Base-by-base conservation (phyloP, 2,797 vertebrate genomes). In the Parambassis ranga region DNA sequence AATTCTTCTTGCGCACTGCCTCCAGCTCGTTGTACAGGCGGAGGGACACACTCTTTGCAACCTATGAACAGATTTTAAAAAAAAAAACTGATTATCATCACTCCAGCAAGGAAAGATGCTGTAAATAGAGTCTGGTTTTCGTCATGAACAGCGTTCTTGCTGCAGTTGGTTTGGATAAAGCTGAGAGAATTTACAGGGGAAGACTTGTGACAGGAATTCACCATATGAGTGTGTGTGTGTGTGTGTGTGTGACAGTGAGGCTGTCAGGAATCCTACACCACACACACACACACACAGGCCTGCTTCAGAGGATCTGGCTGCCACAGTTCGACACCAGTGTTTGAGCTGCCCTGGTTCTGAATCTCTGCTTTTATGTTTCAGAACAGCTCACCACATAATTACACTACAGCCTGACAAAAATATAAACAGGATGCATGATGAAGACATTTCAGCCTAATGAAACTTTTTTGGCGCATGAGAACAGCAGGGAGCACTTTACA, bases 1-100 rank as follows among this genome's bases (percentile, higher is more conserved):
- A 86, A 26, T 93, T 93, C 65, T 94, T 98, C 91, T 96, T 95
- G 90, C 96, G 96, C 77, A 96, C 93, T 0, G 33, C 87, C 75
- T 96, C 95, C 57, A 99, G 92, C 90, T 99, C 96, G 1, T 93
- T 94, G 86, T 96, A 96, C 60, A 99, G 93, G 10, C 96, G 90
- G 61, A 96, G 86, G 0, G 97, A 99, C 70, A 98, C 96, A 0
- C 94, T 97, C 90, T 97, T 98, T 23, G 96, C 95, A 69, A 98
- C 96, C 98, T 99, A 88, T 15, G 13, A 50, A 38, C 26, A 61
- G 50, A n/a, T n/a, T n/a, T n/a, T n/a, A n/a, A n/a, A 77, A 19
- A 10, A 41, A 41, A 41, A 13, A 22, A 35, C 23, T 37, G 26
- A 51, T 58, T 58, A 49, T 18, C 37, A 44, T 37, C 7, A 8